Evolutionary conservation across 2,888 invertebrate genomes (phyloP).

Genomic region (Mallateleia sp.): DNA sequence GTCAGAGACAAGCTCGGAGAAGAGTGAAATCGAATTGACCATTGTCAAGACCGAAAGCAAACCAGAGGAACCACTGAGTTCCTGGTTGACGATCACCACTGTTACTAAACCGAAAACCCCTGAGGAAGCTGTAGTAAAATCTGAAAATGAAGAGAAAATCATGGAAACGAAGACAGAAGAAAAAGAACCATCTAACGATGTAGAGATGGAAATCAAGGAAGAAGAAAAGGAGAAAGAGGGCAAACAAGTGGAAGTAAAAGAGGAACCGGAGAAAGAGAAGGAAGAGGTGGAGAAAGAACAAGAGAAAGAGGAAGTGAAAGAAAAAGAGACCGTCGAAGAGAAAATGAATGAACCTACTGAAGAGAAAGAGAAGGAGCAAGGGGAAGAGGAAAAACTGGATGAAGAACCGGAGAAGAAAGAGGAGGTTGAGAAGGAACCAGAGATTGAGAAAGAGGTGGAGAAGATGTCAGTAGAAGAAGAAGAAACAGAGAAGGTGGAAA

Average conservation of each 20-base stretch:
- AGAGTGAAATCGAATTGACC: constrained; percentile 89
- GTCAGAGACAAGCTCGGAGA: constrained; percentile 84
- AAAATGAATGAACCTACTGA: too few species aligned
- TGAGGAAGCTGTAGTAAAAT: constrained; percentile 82
- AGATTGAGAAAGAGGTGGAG: too few species aligned
- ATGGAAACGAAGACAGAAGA: constrained; percentile 79
- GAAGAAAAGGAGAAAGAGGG: constrained; percentile 20
- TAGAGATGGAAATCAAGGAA: constrained; percentile 69
- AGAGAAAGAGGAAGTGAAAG: constrained; percentile 70
- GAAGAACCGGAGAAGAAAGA: too few species aligned
- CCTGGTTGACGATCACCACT: constrained; percentile 87
- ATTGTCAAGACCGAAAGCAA: constrained; percentile 90
- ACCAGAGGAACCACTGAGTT: constrained; percentile 86
- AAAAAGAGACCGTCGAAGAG: constrained; percentile 65
- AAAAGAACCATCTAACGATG: constrained; percentile 56
- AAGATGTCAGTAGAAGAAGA: too few species aligned
- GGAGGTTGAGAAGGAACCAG: too few species aligned
- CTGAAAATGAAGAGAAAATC: constrained; percentile 81
- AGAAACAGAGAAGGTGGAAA: too few species aligned
- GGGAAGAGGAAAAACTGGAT: too few species aligned
- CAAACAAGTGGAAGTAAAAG: constrained; percentile 45
- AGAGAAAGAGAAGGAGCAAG: too few species aligned
- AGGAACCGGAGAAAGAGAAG: constrained; percentile 57
- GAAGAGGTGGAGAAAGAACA: constrained; percentile 69
- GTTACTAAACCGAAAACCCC: constrained; percentile 82